Conservation (phyloP, 2,113 vertebrate genomes). For the Clupea harengus region DNA sequence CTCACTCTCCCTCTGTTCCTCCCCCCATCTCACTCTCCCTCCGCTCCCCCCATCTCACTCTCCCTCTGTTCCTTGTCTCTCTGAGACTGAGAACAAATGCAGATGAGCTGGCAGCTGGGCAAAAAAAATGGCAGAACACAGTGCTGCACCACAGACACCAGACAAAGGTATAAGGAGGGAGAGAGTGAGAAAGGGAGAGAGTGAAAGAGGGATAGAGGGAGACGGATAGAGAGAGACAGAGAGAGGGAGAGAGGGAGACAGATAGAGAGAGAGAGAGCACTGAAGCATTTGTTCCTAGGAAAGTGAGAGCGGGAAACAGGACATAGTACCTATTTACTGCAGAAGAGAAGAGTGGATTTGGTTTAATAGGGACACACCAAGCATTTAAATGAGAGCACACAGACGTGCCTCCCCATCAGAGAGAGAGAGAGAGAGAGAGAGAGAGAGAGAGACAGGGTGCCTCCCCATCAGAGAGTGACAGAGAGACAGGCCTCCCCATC, state of each 20-base stretch:
- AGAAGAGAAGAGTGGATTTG: neutral
- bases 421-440: neutral
- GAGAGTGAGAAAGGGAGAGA: neutral
- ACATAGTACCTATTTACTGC: neutral
- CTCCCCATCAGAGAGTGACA: too few relatives aligned
- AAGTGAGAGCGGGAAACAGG: neutral
- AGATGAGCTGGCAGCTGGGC: constrained; percentile 33
- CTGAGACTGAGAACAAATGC: constrained; percentile 17
- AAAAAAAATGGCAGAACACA: constrained; percentile 17
- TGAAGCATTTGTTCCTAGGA: too few relatives aligned
- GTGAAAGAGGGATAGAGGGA: neutral
- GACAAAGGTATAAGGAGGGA: neutral
- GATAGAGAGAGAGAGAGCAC: neutral
- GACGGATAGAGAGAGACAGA: neutral
- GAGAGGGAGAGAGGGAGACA: neutral
- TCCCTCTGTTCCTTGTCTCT: neutral
- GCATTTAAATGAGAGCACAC: neutral
- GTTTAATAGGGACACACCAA: neutral
- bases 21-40: too few relatives aligned
- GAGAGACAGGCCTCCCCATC: too few relatives aligned
- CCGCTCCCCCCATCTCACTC: neutral
- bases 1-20: too few relatives aligned
- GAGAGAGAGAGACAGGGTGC: too few relatives aligned
- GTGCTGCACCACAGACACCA: constrained; percentile 2
- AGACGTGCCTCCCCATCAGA: neutral